Evolutionary conservation across 2,113 vertebrate species (phyloP).

Genomic region (Leptosomus discolor): DNA sequence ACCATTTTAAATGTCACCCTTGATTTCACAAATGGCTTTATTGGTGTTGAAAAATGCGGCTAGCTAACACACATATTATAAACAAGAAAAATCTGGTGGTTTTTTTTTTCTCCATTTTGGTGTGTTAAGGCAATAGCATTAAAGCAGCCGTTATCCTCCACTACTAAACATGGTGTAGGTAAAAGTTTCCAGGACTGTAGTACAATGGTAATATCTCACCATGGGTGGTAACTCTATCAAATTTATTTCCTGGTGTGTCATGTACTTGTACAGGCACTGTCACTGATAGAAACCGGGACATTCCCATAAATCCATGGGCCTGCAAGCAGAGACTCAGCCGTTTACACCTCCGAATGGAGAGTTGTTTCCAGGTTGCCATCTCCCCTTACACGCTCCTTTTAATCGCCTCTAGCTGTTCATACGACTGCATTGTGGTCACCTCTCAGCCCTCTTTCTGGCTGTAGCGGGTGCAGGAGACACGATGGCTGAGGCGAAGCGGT

Average conservation of each 20-base stretch:
- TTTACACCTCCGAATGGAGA: neutral
- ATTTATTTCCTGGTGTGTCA: neutral
- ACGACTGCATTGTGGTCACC: neutral
- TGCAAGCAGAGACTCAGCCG: neutral
- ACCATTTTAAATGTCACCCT: neutral
- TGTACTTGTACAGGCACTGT: neutral
- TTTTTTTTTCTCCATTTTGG: neutral
- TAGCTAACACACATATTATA: neutral
- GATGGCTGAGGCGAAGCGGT: neutral
- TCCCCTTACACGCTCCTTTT: neutral
- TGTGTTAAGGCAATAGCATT: neutral
- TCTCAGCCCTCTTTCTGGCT: neutral
- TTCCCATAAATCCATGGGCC: neutral
- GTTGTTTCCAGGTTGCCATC: neutral
- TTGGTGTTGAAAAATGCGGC: neutral
- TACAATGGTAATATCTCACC: neutral
- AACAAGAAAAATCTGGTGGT: accelerated
- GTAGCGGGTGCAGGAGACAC: neutral
- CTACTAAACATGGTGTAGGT: neutral
- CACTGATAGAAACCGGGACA: neutral
- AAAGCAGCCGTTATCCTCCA: neutral
- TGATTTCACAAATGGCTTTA: neutral
- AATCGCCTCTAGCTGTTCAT: neutral
- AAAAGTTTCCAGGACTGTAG: neutral
- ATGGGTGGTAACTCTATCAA: neutral